Base-by-base conservation (phyloP, 2,888 invertebrate species). In the Esperia sulphurella region DNA sequence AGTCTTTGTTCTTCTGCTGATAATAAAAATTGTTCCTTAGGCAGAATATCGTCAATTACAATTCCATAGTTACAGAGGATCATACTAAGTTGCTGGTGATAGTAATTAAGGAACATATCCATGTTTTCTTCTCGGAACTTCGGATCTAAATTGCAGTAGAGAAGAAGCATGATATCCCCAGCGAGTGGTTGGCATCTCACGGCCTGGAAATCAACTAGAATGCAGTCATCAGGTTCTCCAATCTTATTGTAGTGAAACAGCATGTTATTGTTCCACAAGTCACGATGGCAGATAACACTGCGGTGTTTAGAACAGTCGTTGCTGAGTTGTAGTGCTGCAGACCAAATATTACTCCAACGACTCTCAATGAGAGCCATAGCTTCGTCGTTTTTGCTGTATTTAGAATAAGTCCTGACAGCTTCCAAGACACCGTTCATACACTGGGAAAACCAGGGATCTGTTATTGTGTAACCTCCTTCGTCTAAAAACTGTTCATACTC, bases 171-270 rank as follows among this genome's bases (percentile, higher is more conserved):
- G 1, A 93, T 77, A 59, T 95, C 95, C 41, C 93, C 87, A 14
- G 92, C 91, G 0, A 93, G 92, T 0, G 94, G 93, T 12, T 91
- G 91, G 64, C 92, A 94, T 28, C 93, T 86, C 0, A 91, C 80
- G 43, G 94, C 83, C 75, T 95, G 95, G 63, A 92, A 95, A 71
- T 95, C 95, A 2, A 95, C 91, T 8, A 95, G 68, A 31, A 92
- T 67, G 57, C 93, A 93, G 29, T 92, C 89, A 1, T 91, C 79
- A 0, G 92, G 91, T 31, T 65, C 67, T 7, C 45, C 50, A 21
- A 58, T 29, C 10, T 53, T 54, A 41, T 63, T 62, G 49, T 89
- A 90, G 54, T 75, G 83, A 58, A 93, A 93, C 79, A 93, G 82
- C 8, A 93, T 67, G 62, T 93, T 93, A 58, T 93, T 93, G 40